Base-by-base conservation (phyloP, 2,797 vertebrate genomes). In the Geotrypetes seraphini region DNA sequence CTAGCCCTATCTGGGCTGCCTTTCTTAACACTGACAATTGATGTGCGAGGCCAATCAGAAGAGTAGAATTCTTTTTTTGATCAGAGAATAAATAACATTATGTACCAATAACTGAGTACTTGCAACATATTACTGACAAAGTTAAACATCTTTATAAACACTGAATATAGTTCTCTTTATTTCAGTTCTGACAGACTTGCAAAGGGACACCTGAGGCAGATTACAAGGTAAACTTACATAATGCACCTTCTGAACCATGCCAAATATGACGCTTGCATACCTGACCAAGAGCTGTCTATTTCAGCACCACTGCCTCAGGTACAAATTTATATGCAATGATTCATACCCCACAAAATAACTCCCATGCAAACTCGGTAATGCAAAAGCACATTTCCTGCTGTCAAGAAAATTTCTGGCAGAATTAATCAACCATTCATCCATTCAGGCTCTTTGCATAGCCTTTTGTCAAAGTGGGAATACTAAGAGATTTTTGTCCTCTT, bases 391-490 rank as follows among this genome's bases (percentile, higher is more conserved):
- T 92, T 96, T 95, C 89, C 89, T 89, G 89, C 90, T 96, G 92
- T 96, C 90, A 89, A 88, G 83, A 89, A 90, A 85, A 85, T 90
- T 86, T 90, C 89, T 79, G 84, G 83, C 80, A 91, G 91, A 96
- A 96, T 99, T 92, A 96, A 99, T 99, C 95, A 97, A 96, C 89
- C 92, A 89, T 99, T 96, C 93, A 96, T 90, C 91, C 94, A 96
- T 99, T 92, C 86, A 94, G 87, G 89, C 91, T 96, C 89, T 99
- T 96, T 97, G 91, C 92, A 95, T 97, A 96, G 90, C 93, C 92
- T 97, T 93, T 85, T 90, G 77, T 91, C 91, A 96, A 89, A 90
- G 83, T 85, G 83, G 83, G 86, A 88, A 89, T 78, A 87, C 86
- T 86, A 79, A 88, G 83, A 95, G 90, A 92, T 87, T 89, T 87